A percentile compares a stretch with the other conserved stretches of the same genome.
These are phyloP conservation scores for Philotrypesis tridentata DNA, from an alignment of 1,140 invertebrate species.

Conservation along the genomic window DNA sequence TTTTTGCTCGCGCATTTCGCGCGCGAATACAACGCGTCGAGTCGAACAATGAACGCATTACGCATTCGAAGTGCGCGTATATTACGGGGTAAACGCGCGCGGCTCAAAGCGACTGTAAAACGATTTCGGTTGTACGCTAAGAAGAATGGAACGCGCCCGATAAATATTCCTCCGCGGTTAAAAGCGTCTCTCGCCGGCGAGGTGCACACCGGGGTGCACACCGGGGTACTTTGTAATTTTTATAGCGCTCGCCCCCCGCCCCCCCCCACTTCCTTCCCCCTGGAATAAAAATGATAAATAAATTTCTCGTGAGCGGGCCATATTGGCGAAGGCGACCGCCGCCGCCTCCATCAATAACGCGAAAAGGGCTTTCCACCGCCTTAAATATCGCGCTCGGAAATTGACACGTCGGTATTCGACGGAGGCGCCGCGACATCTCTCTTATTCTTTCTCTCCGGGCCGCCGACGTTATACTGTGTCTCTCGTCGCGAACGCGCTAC, in stretches of 20 bases:
- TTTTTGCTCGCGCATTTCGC: no score
- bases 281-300: constrained; percentile 14
- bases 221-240: constrained; percentile 8
- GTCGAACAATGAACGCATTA: not conserved
- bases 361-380: constrained; percentile 21
- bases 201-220: no score
- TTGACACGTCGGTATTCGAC: constrained; percentile 30
- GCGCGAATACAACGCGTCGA: not conserved
- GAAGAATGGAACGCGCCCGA: not conserved
- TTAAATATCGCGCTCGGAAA: constrained; percentile 2
- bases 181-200: not conserved
- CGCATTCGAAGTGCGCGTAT: not conserved
- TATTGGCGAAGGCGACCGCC: no score
- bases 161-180: not conserved
- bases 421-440: not conserved
- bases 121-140: not conserved
- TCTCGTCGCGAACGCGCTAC: not conserved
- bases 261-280: no score
- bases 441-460: constrained; percentile 2
- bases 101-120: not conserved
- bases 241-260: no score
- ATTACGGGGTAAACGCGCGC: not conserved
- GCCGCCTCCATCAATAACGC: constrained; percentile 14
- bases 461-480: no score
- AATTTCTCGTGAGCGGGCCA: not conserved